These are phyloP conservation scores for Amphimedon queenslandica DNA, from an alignment of 37 sponge, comb jelly and placozoan species.

Conservation along the genomic window DNA sequence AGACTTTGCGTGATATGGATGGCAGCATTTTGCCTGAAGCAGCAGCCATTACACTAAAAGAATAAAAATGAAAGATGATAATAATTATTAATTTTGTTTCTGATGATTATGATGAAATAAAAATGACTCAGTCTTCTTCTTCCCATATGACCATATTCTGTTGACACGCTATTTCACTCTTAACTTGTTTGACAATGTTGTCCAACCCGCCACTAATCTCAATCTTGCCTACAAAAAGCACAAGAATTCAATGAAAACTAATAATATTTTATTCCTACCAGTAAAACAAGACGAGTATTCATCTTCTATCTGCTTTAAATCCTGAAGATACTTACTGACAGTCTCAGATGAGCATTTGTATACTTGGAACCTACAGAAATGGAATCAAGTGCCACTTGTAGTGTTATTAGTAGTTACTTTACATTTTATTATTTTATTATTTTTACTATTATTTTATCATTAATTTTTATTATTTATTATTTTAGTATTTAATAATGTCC, in stretches of 20 bases:
- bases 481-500: too few species aligned
- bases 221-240: neutral
- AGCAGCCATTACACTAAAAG: too few species aligned
- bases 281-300: neutral
- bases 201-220: constrained; percentile 3
- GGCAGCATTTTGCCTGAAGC: too few species aligned
- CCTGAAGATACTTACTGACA: neutral
- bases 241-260: too few species aligned
- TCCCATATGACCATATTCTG: neutral
- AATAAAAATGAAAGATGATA: too few species aligned
- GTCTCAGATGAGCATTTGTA: neutral
- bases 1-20: too few species aligned
- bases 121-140: neutral
- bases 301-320: neutral
- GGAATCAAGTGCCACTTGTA: neutral
- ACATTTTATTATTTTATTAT: too few species aligned
- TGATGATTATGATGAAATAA: neutral
- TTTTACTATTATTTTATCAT: too few species aligned
- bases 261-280: neutral
- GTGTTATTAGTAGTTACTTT: too few species aligned
- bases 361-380: neutral
- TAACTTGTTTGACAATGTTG: neutral
- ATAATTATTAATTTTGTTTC: too few species aligned
- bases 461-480: too few species aligned
- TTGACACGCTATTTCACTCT: neutral